Evolutionary conservation across 2,797 vertebrate species (phyloP).

Genomic region (Lerista edwardsae): DNA sequence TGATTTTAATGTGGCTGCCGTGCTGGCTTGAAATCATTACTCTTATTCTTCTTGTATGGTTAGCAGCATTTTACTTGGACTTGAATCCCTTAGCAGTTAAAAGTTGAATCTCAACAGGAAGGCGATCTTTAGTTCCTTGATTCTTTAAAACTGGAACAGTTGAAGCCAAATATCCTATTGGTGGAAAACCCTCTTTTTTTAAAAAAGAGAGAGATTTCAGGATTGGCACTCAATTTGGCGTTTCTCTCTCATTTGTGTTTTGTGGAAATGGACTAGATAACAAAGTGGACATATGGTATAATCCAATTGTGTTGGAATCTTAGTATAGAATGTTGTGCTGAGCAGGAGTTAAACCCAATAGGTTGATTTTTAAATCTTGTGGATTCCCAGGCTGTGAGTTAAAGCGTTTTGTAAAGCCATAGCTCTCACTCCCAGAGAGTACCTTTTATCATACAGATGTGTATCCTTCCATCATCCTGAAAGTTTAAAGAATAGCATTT

Average conservation of each 20-base stretch:
- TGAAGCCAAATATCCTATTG: neutral
- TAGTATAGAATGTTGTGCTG: neutral
- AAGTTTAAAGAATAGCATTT: neutral
- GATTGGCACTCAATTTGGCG: neutral
- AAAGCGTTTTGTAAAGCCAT: slow-evolving; percentile 28
- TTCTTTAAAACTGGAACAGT: slow-evolving; percentile 24
- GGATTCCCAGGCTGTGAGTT: neutral
- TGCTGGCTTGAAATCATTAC: slow-evolving; percentile 56
- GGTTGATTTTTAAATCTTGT: neutral
- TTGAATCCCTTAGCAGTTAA: slow-evolving; percentile 31
- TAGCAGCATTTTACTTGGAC: slow-evolving; percentile 55
- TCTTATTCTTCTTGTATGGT: slow-evolving; percentile 45
- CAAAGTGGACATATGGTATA: neutral
- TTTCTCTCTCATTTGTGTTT: neutral
- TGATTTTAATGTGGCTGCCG: slow-evolving; percentile 41
- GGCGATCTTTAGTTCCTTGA: neutral
- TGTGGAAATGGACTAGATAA: neutral
- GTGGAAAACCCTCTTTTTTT: neutral
- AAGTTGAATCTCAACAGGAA: slow-evolving; percentile 3
- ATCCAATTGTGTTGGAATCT: neutral
- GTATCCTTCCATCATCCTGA: neutral
- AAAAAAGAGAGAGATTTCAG: slow-evolving; percentile 7
- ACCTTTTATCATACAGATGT: neutral
- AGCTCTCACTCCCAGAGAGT: neutral
- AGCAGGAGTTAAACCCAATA: neutral